Evolutionary conservation across 2,113 vertebrate species (phyloP), one percentile per base, ranked within the genome.

Genomic region (Cololabis saira): DNA sequence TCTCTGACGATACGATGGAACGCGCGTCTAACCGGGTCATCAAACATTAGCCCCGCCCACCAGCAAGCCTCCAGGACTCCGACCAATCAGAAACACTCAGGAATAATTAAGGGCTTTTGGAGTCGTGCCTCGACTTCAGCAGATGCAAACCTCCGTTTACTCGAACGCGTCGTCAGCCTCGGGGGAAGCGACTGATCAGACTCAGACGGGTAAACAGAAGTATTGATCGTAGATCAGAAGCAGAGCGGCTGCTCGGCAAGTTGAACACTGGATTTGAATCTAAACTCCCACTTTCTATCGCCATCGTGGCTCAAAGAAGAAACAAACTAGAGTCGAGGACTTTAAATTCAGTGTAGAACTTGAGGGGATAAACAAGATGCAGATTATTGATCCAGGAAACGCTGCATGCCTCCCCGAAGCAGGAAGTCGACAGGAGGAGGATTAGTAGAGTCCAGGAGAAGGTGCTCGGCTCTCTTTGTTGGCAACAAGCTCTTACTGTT

Each of bases 401-500:
- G 81, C 51, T 58, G 61, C 89, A 90, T 92, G 92, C 90, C 79
- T 82, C 61, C 62, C 44, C 45, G 76, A 56, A 80, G 80, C 80
- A 79, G 77, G 69, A 82, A 61, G 80, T 33, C 12, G 1, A 69
- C 15, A 77, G 52, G 5, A 58, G 50, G 51, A 71, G 61, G 49
- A 78, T 88, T 90, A 87, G 83, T 87, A 61, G 27, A 70, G 56
- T 57, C 41, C 49, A 49, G 50, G 50, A 18, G 33, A 66, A 59
- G 66, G 55, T 43, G 55, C 51, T 71, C 42, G 11, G 12, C 8
- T 44, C 62, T 45, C 44, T 37, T 6, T 21, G 60, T 56, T 54
- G 54, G 78, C 87, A 67, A 51, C 76, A 30, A 61, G 40, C 85
- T 84, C 97, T 97, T 96, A 99, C 97, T 94, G 94, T 93, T 96